phyloP scores from a whole-genome alignment of 2,888 invertebrate species.

The Drosophila affinis region DNA sequence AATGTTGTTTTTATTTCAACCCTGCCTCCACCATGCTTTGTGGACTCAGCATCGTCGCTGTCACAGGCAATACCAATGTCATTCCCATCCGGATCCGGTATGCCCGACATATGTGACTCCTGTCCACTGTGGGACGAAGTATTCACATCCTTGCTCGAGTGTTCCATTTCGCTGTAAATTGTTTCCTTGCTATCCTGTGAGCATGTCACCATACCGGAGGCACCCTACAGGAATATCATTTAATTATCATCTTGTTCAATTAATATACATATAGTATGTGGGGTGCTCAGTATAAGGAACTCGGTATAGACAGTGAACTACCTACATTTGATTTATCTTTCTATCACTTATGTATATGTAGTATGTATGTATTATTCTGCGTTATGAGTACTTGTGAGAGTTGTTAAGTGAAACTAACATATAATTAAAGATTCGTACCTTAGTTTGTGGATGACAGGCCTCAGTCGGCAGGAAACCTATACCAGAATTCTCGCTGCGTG shows the following conservation, averaged over 20 bases:
- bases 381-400: too few relatives aligned
- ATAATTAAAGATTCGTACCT: constrained; percentile 36
- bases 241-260: constrained; percentile 30
- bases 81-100: constrained; percentile 51
- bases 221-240: constrained; percentile 27
- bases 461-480: constrained; percentile 30
- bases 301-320: not conserved
- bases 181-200: constrained; percentile 21
- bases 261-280: not conserved
- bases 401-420: too few relatives aligned
- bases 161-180: constrained; percentile 24
- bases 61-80: constrained; percentile 32
- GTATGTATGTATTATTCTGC: not conserved
- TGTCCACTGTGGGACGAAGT: constrained; percentile 16
- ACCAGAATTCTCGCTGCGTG: constrained; percentile 79
- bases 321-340: not conserved
- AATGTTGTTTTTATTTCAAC: constrained; percentile 52
- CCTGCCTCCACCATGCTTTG: constrained; percentile 34
- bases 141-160: constrained; percentile 17
- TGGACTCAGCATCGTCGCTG: constrained; percentile 32
- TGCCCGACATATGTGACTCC: constrained; percentile 7
- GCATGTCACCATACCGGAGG: constrained; percentile 12
- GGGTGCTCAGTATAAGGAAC: not conserved
- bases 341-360: too few relatives aligned
- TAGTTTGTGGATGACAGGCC: not conserved